Evolutionary conservation across 2,888 invertebrate species (phyloP).

Genomic region (Nemotelus nigrinus): DNA sequence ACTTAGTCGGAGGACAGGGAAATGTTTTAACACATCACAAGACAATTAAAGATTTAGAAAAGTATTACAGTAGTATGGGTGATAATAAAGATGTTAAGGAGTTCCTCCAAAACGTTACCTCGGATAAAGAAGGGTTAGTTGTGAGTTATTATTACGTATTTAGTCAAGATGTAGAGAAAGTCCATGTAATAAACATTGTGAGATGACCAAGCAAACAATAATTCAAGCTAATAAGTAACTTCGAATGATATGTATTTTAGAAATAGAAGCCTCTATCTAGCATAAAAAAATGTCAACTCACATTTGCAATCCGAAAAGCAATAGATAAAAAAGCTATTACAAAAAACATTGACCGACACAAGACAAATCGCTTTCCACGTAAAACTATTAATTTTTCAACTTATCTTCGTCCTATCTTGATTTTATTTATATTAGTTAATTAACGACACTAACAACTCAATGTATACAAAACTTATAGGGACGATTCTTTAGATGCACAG

Average conservation of each 20-base stretch:
- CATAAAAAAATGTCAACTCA: no score
- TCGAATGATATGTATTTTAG: no score
- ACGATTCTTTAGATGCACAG: slow-evolving; percentile 45
- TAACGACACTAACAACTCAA: slow-evolving; percentile 46
- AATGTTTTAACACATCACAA: slow-evolving; percentile 89
- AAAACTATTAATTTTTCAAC: slow-evolving; percentile 48
- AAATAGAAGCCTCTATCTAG: no score
- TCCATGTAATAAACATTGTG: no score
- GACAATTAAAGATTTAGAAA: slow-evolving; percentile 85
- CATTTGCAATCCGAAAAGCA: no score
- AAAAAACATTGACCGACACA: no score
- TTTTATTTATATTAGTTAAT: slow-evolving; percentile 51
- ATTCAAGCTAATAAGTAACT: no score
- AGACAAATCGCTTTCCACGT: not conserved
- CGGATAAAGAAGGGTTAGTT: slow-evolving; percentile 90
- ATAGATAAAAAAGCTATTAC: no score
- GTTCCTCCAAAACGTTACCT: slow-evolving; percentile 91
- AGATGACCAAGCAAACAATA: no score
- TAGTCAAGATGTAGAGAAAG: not conserved
- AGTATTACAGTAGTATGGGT: slow-evolving; percentile 81
- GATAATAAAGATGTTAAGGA: slow-evolving; percentile 83
- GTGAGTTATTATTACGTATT: not conserved
- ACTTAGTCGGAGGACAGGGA: slow-evolving; percentile 87
- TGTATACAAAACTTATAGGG: slow-evolving; percentile 55
- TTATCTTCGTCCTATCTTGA: not conserved